Base-by-base conservation (phyloP, 92 coral and sea anemone genomes). In the Parazoanthus atlanticus region DNA sequence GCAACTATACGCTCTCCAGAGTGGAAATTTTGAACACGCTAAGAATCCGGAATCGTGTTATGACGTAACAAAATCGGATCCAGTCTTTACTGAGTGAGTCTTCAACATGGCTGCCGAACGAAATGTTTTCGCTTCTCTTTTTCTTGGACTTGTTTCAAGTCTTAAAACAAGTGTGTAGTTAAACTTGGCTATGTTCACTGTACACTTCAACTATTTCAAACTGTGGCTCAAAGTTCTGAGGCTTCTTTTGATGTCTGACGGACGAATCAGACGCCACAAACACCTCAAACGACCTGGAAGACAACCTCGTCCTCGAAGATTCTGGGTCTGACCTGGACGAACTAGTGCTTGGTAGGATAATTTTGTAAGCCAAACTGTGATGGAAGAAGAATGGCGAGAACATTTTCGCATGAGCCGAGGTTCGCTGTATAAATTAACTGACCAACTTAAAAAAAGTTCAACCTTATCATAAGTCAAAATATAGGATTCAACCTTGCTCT, bases 311-410 rank as follows among this genome's bases (percentile, higher is more conserved):
- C 74, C 81, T n/a, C 88, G 88, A 85, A 30, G 70, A 85, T 85
- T 85, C 61, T 73, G 70, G 40, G 67, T 38, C 23, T 32, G 82
- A 28, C 82, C 82, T 6, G 82, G 89, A n/a, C 76, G 88, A 70
- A 85, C 82, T 17, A 86, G 65, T 74, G 82, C 89, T 73, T 74
- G 89, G 89, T 52, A 82, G 89, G 38, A 74, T 38, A 56, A 34
- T 10, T 75, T 86, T 73, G 66, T 75, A 13, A 49, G 9, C 40
- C 81, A 52, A 74, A 56, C 49, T 47, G 76, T 86, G 28, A 32
- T 75, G 15, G 71, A 66, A n/a, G 89, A 86, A 43, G 82, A 86
- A 32, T 73, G 82, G 89, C 21, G 81, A n/a, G 81, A 75, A 46
- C 43, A 86, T 75, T 75, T 86, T 29, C 31, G 74, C 34, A 86